Evolutionary conservation across 1,140 invertebrate genomes (phyloP).

Genomic region (Akabosia matsudoensis): DNA sequence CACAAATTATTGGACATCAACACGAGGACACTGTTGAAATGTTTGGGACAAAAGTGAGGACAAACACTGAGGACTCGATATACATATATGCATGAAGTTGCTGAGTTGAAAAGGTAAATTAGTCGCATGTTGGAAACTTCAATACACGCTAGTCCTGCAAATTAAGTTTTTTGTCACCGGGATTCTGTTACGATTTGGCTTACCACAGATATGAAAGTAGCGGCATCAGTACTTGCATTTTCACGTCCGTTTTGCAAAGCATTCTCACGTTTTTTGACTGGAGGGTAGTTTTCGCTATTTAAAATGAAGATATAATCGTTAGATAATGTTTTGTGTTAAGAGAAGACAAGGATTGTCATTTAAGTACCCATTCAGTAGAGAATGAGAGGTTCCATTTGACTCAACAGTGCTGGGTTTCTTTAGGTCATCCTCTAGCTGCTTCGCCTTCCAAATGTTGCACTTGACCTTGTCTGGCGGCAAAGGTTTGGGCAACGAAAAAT

Average conservation of each 20-base stretch:
- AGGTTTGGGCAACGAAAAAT: constrained; percentile 56
- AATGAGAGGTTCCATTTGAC: constrained; percentile 38
- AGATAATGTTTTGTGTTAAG: background rate
- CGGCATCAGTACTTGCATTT: constrained; percentile 48
- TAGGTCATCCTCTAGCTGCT: constrained; percentile 55
- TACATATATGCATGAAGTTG: no score
- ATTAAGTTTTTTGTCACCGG: background rate
- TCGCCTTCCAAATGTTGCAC: constrained; percentile 87
- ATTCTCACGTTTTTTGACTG: constrained; percentile 46
- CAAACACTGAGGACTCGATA: no score
- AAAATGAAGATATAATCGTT: constrained; percentile 17
- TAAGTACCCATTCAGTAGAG: constrained; percentile 44
- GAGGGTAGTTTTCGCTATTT: constrained; percentile 11
- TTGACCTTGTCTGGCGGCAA: constrained; percentile 84
- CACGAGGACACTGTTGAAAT: no score
- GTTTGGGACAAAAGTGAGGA: constrained; percentile 29
- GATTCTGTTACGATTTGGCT: constrained; percentile 50
- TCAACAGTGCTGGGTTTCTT: constrained; percentile 52
- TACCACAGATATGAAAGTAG: constrained; percentile 72
- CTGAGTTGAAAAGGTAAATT: no score
- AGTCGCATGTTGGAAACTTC: no score
- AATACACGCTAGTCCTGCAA: no score
- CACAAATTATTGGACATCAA: no score
- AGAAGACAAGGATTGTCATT: constrained; percentile 38
- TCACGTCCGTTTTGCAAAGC: constrained; percentile 36